Evolutionary conservation across 2,888 invertebrate genomes (phyloP).

Genomic region (Phasia obesa): DNA sequence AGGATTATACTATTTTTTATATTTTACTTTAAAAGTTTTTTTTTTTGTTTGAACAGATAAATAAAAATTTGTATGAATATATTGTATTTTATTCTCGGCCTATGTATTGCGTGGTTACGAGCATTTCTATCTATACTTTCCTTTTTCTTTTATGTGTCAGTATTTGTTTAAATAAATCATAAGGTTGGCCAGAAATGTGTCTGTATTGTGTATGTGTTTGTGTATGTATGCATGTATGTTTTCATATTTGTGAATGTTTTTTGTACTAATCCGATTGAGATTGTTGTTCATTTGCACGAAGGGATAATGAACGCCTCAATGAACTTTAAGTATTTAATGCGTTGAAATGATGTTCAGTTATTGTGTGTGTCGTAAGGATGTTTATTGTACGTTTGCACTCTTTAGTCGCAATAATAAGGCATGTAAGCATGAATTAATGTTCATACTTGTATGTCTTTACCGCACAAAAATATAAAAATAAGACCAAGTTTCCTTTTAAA

Average conservation of each 20-base stretch:
- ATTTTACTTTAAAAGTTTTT: too few relatives aligned
- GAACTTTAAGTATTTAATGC: constrained; percentile 71
- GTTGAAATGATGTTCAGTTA: constrained; percentile 49
- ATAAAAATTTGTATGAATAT: too few relatives aligned
- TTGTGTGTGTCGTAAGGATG: constrained; percentile 30
- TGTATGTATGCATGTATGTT: not conserved
- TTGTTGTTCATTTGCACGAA: constrained; percentile 74
- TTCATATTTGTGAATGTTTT: constrained; percentile 16
- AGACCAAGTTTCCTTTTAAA: too few relatives aligned
- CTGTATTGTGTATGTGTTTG: not conserved
- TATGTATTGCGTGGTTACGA: too few relatives aligned
- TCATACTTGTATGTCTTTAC: not conserved
- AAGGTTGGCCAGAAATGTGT: not conserved
- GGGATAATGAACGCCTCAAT: constrained; percentile 74
- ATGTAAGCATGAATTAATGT: constrained; percentile 40
- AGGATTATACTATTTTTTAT: too few relatives aligned
- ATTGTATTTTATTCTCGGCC: too few relatives aligned
- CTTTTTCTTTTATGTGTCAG: not conserved
- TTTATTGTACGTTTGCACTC: constrained; percentile 35
- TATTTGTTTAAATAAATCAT: not conserved
- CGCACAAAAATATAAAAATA: too few relatives aligned
- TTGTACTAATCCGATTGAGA: constrained; percentile 72
- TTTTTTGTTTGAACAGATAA: too few relatives aligned
- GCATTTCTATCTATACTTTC: not conserved
- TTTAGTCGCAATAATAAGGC: constrained; percentile 58